Conservation (phyloP, 2,888 invertebrate species). For the Amphipyra tragopoginis region DNA sequence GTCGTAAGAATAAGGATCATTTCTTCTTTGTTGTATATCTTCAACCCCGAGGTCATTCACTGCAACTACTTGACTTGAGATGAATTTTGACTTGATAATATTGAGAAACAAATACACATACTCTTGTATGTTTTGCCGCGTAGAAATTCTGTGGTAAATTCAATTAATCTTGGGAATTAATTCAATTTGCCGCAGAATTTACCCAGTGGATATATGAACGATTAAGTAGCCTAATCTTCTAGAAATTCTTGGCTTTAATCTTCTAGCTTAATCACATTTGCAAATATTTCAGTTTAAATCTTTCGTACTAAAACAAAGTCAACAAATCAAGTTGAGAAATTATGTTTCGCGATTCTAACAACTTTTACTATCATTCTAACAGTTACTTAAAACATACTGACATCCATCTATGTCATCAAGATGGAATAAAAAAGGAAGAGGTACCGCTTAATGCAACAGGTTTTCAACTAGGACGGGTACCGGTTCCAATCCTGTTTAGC, state of each 20-base stretch:
- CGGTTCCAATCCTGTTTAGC: conserved; percentile 55
- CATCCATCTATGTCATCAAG: conserved; percentile 47
- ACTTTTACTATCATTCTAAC: conserved; percentile 53
- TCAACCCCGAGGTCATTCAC: conserved; percentile 75
- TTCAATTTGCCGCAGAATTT: conserved; percentile 11
- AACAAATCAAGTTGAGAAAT: conserved; percentile 28
- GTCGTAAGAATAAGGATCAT: conserved; percentile 62
- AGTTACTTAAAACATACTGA: conserved; percentile 28
- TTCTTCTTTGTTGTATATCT: conserved; percentile 42
- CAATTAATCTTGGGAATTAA: conserved; percentile 25
- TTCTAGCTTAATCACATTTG: conserved; percentile 7
- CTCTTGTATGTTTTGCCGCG: conserved; percentile 24
- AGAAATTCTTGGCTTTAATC: conserved; percentile 1
- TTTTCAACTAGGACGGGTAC: conserved; percentile 56
- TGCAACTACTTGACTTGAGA: conserved; percentile 68
- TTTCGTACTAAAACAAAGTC: conserved; percentile 2
- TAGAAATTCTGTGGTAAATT: conserved; percentile 26
- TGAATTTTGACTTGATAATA: conserved; percentile 65
- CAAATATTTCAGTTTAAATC: conserved; percentile 21
- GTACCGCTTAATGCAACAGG: conserved; percentile 62
- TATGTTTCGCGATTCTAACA: conserved; percentile 19
- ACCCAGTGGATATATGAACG: neutral
- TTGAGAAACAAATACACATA: conserved; percentile 58
- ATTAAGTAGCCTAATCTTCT: conserved; percentile 2
- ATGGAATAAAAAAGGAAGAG: conserved; percentile 50